phyloP scores from a whole-genome alignment of 2,113 vertebrate genomes.

The Condylura cristata region DNA sequence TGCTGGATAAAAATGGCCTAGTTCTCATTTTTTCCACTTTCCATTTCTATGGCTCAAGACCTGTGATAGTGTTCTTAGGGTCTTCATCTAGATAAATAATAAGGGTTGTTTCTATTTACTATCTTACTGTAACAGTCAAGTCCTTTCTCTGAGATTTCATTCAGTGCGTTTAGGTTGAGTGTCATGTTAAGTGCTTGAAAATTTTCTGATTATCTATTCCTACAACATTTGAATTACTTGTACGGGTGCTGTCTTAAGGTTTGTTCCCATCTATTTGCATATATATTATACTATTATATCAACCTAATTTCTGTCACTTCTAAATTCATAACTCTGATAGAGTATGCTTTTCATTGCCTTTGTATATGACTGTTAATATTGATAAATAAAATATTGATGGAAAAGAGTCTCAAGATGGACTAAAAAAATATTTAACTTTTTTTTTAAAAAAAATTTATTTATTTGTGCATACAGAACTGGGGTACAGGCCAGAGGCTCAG shows the following conservation, averaged over 20 bases:
- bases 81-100: background rate
- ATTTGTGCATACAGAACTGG: too few relatives aligned
- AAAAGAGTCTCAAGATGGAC: background rate
- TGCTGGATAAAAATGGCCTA: background rate
- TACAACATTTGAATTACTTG: background rate
- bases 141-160: background rate
- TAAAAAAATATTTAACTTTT: constrained; percentile 18
- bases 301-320: background rate
- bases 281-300: background rate
- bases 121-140: background rate
- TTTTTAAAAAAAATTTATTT: too few relatives aligned
- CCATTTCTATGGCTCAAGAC: background rate
- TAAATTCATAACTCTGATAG: background rate
- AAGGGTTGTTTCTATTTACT: background rate
- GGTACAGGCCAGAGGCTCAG: too few relatives aligned
- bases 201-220: background rate
- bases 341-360: background rate
- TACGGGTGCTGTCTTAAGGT: background rate
- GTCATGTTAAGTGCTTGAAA: background rate
- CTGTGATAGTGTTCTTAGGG: background rate
- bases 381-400: background rate
- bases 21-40: background rate
- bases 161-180: background rate
- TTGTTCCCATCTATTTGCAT: background rate
- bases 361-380: background rate